Conservation (phyloP, 2,888 invertebrate species). For the Punctoribates punctum region DNA sequence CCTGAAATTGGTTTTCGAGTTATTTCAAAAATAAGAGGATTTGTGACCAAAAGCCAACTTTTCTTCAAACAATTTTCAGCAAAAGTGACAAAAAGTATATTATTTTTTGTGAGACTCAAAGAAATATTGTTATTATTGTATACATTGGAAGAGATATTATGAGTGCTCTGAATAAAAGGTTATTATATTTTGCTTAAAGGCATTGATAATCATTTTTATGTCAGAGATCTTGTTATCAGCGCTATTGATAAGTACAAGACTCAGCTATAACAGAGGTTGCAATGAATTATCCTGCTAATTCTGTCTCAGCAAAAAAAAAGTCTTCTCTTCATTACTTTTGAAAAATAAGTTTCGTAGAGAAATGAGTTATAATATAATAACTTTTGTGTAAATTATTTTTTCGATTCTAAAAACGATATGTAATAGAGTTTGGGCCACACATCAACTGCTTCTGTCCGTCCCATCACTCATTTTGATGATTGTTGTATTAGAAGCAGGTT, state of each 20-base stretch:
- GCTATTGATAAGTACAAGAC: background rate
- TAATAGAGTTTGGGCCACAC: no score
- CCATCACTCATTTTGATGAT: no score
- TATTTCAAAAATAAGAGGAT: no score
- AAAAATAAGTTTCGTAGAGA: background rate
- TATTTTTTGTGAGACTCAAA: no score
- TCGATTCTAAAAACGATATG: background rate
- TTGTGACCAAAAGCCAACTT: no score
- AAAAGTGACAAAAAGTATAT: no score
- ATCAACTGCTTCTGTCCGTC: no score
- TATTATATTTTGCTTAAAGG: conserved; percentile 11
- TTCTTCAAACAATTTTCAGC: no score
- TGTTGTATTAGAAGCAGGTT: no score
- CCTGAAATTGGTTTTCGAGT: no score
- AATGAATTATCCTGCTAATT: conserved; percentile 3
- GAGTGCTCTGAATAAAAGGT: background rate
- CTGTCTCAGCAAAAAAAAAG: background rate
- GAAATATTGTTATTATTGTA: no score
- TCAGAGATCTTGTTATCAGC: conserved; percentile 5
- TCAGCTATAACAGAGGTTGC: background rate
- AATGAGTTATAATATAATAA: background rate
- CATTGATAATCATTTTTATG: conserved; percentile 13
- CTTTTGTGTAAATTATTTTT: background rate
- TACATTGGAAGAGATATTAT: background rate
- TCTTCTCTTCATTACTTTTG: background rate